phyloP scores from a whole-genome alignment of 2,797 vertebrate genomes.

The Sebastes minor region DNA sequence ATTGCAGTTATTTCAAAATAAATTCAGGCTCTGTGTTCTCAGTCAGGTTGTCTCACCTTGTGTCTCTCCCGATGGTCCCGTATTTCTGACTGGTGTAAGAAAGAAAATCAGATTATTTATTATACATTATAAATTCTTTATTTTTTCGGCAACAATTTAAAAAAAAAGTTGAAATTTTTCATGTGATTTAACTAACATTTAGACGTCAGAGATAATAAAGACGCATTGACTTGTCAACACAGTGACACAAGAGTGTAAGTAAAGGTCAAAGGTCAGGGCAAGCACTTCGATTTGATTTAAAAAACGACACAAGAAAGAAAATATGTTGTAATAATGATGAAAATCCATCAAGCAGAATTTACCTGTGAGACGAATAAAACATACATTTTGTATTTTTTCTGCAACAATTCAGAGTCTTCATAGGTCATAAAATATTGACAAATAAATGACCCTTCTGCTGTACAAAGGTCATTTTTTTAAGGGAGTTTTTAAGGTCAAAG shows the following conservation, averaged over 20 bases:
- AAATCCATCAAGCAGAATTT: neutral
- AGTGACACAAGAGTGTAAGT: no score
- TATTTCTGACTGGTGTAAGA: conserved; percentile 30
- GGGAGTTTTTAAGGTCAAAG: neutral
- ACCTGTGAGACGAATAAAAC: neutral
- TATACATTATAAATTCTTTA: no score
- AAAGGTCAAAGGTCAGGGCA: no score
- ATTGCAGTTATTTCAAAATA: conserved; percentile 1
- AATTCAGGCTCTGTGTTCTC: neutral
- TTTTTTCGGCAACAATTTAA: neutral
- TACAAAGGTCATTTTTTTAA: neutral
- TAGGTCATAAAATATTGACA: neutral
- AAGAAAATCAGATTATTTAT: neutral
- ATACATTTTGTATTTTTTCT: neutral
- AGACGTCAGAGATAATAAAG: neutral
- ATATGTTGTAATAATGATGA: neutral
- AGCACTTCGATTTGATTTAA: neutral
- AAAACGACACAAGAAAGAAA: neutral
- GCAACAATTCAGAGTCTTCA: neutral
- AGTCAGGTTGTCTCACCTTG: conserved; percentile 59
- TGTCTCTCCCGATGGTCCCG: conserved; percentile 50
- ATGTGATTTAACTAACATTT: neutral
- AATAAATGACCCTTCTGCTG: neutral
- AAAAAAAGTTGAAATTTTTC: no score
- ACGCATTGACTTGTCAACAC: no score